Conservation (phyloP, 2,888 invertebrate species). For the Troides helena region DNA sequence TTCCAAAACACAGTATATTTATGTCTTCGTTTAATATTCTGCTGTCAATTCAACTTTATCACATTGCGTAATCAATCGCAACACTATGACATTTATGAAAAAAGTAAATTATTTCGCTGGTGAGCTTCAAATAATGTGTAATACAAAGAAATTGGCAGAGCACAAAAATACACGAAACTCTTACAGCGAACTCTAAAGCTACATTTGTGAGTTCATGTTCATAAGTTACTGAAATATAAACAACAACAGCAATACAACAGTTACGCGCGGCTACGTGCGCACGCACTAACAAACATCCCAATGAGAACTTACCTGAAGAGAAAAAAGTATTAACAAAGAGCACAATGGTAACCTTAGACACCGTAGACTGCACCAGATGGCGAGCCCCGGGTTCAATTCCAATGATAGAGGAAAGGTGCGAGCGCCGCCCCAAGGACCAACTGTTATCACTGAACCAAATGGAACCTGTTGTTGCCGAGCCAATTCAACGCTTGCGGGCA, state of each 20-base stretch:
- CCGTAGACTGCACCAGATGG: conserved; percentile 30
- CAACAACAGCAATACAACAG: background rate
- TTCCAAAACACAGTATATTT: too few relatives aligned
- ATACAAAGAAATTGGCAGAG: too few relatives aligned
- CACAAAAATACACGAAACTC: too few relatives aligned
- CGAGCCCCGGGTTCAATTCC: conserved; percentile 26
- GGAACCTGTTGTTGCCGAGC: background rate
- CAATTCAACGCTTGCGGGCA: background rate
- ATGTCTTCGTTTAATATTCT: too few relatives aligned
- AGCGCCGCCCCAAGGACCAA: conserved; percentile 25
- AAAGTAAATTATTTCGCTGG: too few relatives aligned
- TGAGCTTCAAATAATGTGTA: too few relatives aligned
- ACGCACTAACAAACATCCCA: conserved; percentile 1
- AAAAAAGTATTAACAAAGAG: conserved; percentile 33
- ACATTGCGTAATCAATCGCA: too few relatives aligned
- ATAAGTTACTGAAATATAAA: background rate
- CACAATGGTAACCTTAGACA: conserved; percentile 30
- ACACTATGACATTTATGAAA: too few relatives aligned
- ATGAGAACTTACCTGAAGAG: conserved; percentile 37
- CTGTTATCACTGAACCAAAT: conserved; percentile 10
- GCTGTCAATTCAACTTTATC: too few relatives aligned
- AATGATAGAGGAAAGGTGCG: conserved; percentile 31
- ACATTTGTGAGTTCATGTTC: too few relatives aligned
- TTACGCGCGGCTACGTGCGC: conserved; percentile 12
- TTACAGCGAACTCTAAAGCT: too few relatives aligned